These are phyloP conservation scores for Acanthococcus lagerstroemiae DNA, from an alignment of 2,888 invertebrate genomes.

Conservation along the genomic window DNA sequence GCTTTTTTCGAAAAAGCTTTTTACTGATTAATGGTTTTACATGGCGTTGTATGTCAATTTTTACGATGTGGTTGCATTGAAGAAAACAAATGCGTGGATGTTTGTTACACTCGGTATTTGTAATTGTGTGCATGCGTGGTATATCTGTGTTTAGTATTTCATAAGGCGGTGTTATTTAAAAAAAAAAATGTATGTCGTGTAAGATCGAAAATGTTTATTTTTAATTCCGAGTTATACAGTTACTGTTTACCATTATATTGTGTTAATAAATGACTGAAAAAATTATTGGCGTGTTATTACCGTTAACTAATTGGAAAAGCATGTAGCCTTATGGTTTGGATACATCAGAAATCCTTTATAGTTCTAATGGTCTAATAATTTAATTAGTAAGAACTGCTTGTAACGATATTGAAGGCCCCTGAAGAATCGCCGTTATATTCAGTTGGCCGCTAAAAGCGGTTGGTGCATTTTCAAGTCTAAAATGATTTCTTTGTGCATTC, in stretches of 20 bases:
- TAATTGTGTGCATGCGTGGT: background rate
- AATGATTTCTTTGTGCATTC: too few relatives aligned
- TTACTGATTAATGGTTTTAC: background rate
- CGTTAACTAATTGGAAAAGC: too few relatives aligned
- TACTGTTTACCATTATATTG: constrained; percentile 30
- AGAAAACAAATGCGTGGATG: background rate
- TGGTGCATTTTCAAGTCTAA: too few relatives aligned
- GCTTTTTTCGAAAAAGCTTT: background rate
- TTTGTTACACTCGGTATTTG: constrained; percentile 7
- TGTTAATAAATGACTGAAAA: constrained; percentile 29
- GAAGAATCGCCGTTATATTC: too few relatives aligned
- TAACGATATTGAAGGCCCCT: too few relatives aligned
- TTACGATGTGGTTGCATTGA: background rate
- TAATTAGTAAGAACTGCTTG: too few relatives aligned
- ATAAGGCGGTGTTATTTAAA: background rate
- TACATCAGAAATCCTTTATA: too few relatives aligned
- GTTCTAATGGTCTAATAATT: too few relatives aligned
- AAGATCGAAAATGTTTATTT: constrained; percentile 10
- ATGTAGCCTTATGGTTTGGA: too few relatives aligned
- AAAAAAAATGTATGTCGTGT: constrained; percentile 4
- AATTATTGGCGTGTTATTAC: background rate
- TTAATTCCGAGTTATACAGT: constrained; percentile 24
- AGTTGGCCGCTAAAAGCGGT: too few relatives aligned
- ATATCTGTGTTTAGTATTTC: constrained; percentile 6
- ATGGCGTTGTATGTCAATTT: background rate